Evolutionary conservation across 2,888 invertebrate genomes (phyloP), one percentile per base, ranked within the genome.

Genomic region (Tryphoninae sp.): DNA sequence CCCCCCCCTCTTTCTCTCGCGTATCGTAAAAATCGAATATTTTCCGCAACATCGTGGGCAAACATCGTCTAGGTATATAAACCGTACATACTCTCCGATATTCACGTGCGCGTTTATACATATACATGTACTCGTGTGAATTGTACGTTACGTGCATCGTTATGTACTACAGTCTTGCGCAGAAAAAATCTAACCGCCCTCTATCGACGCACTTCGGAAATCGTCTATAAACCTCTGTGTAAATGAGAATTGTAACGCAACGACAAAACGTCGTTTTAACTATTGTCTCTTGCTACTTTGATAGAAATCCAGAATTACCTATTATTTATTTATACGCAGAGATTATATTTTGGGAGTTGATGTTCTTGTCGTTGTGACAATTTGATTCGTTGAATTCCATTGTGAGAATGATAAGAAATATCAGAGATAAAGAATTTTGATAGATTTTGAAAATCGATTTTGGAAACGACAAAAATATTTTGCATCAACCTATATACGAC

Each of bases 1-100:
- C 9, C 6, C 23, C 82, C 26, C 33, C 40, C 23, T n/a, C 16
- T 13, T n/a, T 62, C 61, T 53, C 40, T 71, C 76, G 85, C 85
- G 88, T 88, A 89, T 90, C 89, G 89, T 89, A 89, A 90, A 90
- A 90, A 90, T 90, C 89, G 90, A 90, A 90, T 90, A 89, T 90
- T 89, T 89, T 87, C 86, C 42, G 23, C 65, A 84, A 86, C 83
- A 86, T 86, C 86, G 88, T 87, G 85, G 88, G 87, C 86, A 88
- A 88, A 84, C 84, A 85, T 81, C 74, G 55, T 80, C 78, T 40
- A 45, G 42, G n/a, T 26, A 16, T 42, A 45, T 40, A 64, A 19
- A 42, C 11, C 6, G 13, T 64, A 19, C 33, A 26, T 16, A 26
- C n/a, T 19, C 26, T 26, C 9, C 9, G 9, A 8, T 68, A 51